Evolutionary conservation across 1,140 invertebrate species (phyloP), one percentile per base, ranked within the genome.

Genomic region (Dinothrombium tinctorium): DNA sequence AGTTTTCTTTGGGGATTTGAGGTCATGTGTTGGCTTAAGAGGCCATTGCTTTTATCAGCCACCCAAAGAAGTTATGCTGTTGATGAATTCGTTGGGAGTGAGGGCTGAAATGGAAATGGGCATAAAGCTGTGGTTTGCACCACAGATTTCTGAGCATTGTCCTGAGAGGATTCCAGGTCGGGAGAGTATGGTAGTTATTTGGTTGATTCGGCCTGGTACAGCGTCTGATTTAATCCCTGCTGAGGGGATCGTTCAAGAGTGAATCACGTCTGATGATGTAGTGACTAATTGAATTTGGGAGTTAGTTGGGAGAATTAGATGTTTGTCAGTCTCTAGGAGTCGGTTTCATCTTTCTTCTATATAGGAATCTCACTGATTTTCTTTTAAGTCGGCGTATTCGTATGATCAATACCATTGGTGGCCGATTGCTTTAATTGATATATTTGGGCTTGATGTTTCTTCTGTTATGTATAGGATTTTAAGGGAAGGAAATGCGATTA

Each of bases 61-160:
- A n/a, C n/a, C n/a, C n/a, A n/a, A n/a, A n/a, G n/a, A n/a, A n/a
- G n/a, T n/a, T n/a, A n/a, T n/a, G n/a, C n/a, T n/a, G n/a, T n/a
- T n/a, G n/a, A n/a, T n/a, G n/a, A n/a, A n/a, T n/a, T n/a, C n/a
- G n/a, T n/a, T n/a, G n/a, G n/a, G n/a, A n/a, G n/a, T n/a, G n/a
- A n/a, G n/a, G n/a, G n/a, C n/a, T n/a, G n/a, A n/a, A n/a, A n/a
- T n/a, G n/a, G n/a, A n/a, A n/a, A 75, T 74, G 41, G 72, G 72
- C 63, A 77, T 76, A 67, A 75, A 74, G 40, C 66, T 69, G 59
- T 76, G 73, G 58, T 76, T 75, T 40, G 63, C 60, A 6, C 72
- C 72, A 66, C 72, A 77, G 65, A 76, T 74, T 67, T 76, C 74
- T 52, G 72, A 75, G 57, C 73, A 76, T 66, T 76, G 72, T 0